Percentiles rank a stretch among this genome's conserved stretches.
These are phyloP conservation scores for Picathartes gymnocephalus DNA, from an alignment of 2,113 vertebrate species.

Conservation along the genomic window DNA sequence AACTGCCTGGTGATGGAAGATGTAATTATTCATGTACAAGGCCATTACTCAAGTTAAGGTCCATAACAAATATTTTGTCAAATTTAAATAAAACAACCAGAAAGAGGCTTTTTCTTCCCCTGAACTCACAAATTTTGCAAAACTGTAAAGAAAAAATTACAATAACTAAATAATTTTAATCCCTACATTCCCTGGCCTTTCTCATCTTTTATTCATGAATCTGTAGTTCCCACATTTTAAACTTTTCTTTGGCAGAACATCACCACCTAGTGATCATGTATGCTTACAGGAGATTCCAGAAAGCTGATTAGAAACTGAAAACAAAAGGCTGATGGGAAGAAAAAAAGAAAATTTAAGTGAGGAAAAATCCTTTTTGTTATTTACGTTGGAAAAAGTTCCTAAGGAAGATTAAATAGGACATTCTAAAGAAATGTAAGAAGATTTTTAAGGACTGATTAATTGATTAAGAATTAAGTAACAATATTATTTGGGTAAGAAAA, in stretches of 20 bases:
- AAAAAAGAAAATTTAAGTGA: neutral
- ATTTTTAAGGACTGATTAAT: neutral
- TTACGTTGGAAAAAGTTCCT: neutral
- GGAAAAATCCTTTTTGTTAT: neutral
- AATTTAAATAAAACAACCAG: neutral
- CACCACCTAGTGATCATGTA: slow-evolving; percentile 22
- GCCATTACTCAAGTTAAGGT: neutral
- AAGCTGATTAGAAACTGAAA: neutral
- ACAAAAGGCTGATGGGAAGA: neutral
- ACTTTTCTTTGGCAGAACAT: neutral
- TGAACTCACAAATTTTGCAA: neutral
- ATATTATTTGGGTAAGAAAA: neutral
- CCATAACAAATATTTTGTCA: fast-evolving
- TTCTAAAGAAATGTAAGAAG: neutral
- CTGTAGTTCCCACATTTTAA: neutral
- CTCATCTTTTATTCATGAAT: neutral
- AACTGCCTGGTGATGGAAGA: neutral
- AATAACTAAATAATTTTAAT: neutral
- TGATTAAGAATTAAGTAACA: neutral
- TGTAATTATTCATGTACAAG: neutral
- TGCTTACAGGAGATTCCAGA: neutral
- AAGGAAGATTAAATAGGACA: neutral
- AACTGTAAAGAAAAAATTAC: neutral
- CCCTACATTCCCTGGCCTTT: neutral
- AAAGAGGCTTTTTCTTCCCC: neutral